Base-by-base conservation (phyloP, 2,888 invertebrate genomes). In the Ypsolopha scabrella region DNA sequence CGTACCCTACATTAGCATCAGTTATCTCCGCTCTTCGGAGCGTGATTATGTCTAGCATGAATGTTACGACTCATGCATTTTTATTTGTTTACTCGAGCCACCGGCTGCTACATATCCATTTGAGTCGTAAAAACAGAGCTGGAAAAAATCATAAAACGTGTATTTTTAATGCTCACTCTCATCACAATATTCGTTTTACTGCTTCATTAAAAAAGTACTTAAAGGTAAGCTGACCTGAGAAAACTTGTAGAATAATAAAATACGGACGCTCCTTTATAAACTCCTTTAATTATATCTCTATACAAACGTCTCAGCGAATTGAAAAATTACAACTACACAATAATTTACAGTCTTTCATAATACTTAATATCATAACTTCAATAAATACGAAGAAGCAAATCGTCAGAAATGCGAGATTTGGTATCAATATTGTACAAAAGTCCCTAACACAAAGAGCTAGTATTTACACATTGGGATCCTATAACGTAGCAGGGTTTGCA, bases 361-460 rank as follows among this genome's bases (percentile, higher is more conserved):
- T 79, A 76, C 41, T 43, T 43, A 50, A 66, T 66, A 70, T 65
- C 63, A 24, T 24, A 64, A 68, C 74, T 70, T 71, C 73, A 78
- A 81, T 81, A 80, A 80, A 80, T 80, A 80, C 69, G 69, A 78
- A 74, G 75, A 81, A 81, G 82, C 82, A 75, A 75, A 73, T 76
- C 66, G 73, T 71, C 67, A 73, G 74, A 81, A 80, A 81, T 81
- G 80, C 80, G 71, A 75, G 72, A 81, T 86, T 86, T 86, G 85
- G 85, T 86, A 83, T 83, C 80, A 68, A 73, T 78, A 80, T 82
- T 83, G 82, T 85, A 85, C 83, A 86, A 86, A 82, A 82, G 75
- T 80, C 81, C 80, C 68, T 72, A 62, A 62, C 64, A 71, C 66
- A 7, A 67, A 68, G 69, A 64, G 64, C 68, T 64, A 65, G 72